A percentile compares a stretch with the other conserved stretches of the same genome.
Conservation (phyloP, 35 echinoderm and acorn worm genomes). For the Diadema setosum region DNA sequence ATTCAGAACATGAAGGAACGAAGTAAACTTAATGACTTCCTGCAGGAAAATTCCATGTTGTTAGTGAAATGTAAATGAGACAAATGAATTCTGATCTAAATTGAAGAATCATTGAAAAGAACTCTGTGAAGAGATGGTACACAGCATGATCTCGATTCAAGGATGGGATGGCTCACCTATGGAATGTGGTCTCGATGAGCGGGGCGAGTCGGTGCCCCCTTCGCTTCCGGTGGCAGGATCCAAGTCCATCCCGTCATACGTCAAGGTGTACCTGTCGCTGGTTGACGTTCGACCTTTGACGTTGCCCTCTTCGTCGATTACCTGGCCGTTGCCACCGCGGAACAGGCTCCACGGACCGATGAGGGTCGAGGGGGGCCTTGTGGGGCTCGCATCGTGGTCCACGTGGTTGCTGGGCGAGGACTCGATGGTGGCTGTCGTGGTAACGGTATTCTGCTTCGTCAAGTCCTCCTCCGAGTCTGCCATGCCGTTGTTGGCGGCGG, state of each 20-base stretch:
- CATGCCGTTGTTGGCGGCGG: neutral
- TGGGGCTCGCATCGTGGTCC: neutral
- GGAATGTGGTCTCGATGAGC: neutral
- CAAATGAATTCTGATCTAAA: no score
- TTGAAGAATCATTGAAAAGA: no score
- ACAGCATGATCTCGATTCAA: no score
- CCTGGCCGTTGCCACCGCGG: constrained; percentile 46
- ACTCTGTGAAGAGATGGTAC: no score
- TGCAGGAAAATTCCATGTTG: no score
- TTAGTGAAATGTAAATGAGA: no score
- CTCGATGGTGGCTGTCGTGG: neutral
- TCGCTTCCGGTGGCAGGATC: constrained; percentile 8
- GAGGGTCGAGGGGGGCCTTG: neutral
- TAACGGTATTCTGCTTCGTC: neutral
- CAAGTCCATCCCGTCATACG: constrained; percentile 40
- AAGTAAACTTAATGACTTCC: no score
- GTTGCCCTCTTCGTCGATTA: constrained; percentile 71
- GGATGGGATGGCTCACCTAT: neutral
- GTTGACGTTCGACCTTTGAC: constrained; percentile 68
- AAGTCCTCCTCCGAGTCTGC: neutral
- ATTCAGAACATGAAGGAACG: no score
- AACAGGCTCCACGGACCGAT: neutral
- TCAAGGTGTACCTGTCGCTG: constrained; percentile 66
- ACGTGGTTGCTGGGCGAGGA: neutral
- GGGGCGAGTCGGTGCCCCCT: neutral